Evolutionary conservation across 2,797 vertebrate genomes (phyloP).

Genomic region (Poeciliopsis infans): DNA sequence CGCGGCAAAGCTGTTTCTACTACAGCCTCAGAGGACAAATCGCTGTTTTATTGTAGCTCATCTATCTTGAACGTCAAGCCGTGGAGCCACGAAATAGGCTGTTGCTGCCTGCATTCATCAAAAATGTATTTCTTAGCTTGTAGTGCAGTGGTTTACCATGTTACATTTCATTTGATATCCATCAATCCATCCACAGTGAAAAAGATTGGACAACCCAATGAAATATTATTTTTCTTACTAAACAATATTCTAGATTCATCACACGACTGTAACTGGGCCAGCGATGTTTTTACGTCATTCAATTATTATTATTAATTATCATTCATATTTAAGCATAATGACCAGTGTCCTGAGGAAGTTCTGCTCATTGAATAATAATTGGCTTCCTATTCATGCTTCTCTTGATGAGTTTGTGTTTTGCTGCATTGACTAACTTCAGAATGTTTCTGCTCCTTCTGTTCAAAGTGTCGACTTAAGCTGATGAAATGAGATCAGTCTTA

Average conservation of each 20-base stretch:
- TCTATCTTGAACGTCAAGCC: slow-evolving; percentile 39
- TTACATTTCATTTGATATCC: slow-evolving; percentile 1
- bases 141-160: slow-evolving; percentile 1
- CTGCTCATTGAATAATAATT: neutral
- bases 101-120: slow-evolving; percentile 28
- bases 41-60: slow-evolving; percentile 51
- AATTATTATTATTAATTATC: no score
- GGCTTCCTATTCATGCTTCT: neutral
- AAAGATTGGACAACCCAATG: neutral
- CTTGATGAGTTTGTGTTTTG: neutral
- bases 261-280: neutral
- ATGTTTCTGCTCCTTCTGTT: neutral
- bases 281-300: neutral
- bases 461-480: neutral
- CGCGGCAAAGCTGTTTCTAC: slow-evolving; percentile 40
- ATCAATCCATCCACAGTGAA: slow-evolving; percentile 12
- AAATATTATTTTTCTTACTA: neutral
- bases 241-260: neutral
- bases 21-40: slow-evolving; percentile 55
- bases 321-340: neutral
- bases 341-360: neutral
- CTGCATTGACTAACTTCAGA: neutral
- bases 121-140: slow-evolving; percentile 33
- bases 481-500: no score
- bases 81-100: slow-evolving; percentile 18